Evolutionary conservation across 2,113 vertebrate species (phyloP).

Genomic region (Salvator merianae): DNA sequence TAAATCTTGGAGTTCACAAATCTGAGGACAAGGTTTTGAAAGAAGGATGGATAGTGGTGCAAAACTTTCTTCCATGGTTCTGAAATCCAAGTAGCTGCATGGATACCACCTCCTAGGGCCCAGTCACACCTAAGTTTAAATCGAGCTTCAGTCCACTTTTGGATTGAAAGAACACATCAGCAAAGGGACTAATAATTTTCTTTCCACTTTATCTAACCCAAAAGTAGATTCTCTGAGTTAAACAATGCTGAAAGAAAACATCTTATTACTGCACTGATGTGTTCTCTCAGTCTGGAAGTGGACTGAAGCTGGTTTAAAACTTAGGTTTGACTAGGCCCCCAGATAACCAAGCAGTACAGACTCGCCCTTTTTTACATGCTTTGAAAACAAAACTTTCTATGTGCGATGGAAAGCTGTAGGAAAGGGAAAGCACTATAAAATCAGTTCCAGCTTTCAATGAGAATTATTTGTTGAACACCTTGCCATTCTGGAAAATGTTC

Average conservation of each 20-base stretch:
- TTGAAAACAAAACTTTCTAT: conserved; percentile 32
- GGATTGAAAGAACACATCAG: no score
- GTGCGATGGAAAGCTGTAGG: conserved; percentile 51
- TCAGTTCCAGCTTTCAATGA: conserved; percentile 59
- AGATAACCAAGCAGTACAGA: not conserved
- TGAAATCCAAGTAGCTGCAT: no score
- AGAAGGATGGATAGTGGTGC: not conserved
- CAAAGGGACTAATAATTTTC: no score
- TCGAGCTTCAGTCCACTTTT: no score
- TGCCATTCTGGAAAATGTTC: conserved; percentile 53
- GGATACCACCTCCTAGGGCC: no score
- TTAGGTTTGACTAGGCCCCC: not conserved
- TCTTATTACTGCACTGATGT: not conserved
- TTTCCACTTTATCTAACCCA: no score
- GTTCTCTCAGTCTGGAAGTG: not conserved
- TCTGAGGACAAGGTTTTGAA: not conserved
- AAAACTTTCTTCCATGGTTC: no score
- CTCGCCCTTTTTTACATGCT: not conserved
- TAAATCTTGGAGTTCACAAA: not conserved
- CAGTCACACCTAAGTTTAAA: no score
- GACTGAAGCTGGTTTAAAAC: no score
- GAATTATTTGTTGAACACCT: conserved; percentile 47
- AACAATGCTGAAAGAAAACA: not conserved
- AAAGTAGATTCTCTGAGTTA: not conserved
- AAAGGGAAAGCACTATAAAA: conserved; percentile 34